phyloP scores from a whole-genome alignment of 1,140 invertebrate genomes.

The Drosophila bifasciata region DNA sequence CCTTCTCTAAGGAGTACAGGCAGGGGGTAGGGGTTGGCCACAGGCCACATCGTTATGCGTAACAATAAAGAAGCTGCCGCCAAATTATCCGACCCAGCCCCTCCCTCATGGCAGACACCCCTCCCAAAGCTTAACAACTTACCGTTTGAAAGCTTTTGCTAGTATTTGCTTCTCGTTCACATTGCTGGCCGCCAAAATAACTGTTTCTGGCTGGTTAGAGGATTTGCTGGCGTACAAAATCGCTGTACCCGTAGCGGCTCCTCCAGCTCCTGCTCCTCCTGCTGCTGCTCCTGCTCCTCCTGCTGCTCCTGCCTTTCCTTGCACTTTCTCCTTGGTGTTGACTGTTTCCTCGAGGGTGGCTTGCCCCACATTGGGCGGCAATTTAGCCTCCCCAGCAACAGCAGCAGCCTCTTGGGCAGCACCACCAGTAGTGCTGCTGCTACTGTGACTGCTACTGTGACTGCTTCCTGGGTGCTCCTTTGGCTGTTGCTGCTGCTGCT shows the following conservation, averaged over 20 bases:
- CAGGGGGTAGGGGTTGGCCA: conserved; percentile 43
- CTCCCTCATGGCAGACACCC: conserved; percentile 20
- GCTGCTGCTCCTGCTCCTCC: no score
- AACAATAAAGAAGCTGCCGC: conserved; percentile 69
- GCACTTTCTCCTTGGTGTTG: no score
- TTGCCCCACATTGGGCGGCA: conserved; percentile 39
- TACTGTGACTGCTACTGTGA: conserved; percentile 19
- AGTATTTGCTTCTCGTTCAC: conserved; percentile 83
- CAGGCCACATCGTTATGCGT: conserved; percentile 56
- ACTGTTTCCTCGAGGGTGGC: no score
- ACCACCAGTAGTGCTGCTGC: not conserved
- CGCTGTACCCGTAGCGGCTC: conserved; percentile 36
- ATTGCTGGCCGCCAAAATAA: conserved; percentile 83
- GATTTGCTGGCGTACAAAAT: conserved; percentile 48
- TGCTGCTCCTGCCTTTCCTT: conserved; percentile 50
- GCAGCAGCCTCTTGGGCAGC: no score
- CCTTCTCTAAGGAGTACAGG: not conserved
- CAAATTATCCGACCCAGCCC: conserved; percentile 63
- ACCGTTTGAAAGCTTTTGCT: conserved; percentile 83
- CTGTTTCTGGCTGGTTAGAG: conserved; percentile 74
- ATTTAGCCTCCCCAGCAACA: conserved; percentile 35
- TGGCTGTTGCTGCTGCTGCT: conserved; percentile 35
- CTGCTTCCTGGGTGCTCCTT: conserved; percentile 29
- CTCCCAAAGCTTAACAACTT: conserved; percentile 54
- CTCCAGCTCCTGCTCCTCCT: no score